A percentile compares a stretch with the other conserved stretches of the same genome.
Evolutionary conservation across 2,113 vertebrate species (phyloP).

Genomic region (Ahaetulla prasina): DNA sequence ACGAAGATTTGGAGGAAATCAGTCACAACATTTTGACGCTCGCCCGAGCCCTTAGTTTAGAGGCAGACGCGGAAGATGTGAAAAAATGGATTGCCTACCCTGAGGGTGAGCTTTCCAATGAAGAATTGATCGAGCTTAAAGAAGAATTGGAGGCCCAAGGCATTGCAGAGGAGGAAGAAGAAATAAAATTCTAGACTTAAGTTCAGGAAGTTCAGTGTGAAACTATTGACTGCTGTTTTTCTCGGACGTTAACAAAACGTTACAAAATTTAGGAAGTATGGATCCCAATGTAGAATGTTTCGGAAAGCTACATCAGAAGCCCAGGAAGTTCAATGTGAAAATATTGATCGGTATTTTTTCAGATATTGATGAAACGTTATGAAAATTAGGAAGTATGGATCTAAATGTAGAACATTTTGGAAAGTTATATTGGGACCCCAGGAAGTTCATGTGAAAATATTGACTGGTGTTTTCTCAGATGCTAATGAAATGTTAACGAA

Average conservation of each 20-base stretch:
- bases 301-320: not conserved
- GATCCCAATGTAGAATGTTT: not conserved
- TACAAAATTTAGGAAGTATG: no score
- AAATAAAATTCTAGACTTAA: not conserved
- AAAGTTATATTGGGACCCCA: no score
- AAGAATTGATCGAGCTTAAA: not conserved
- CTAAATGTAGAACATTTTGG: not conserved
- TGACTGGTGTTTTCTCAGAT: no score
- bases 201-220: not conserved
- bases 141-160: not conserved
- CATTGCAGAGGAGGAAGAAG: not conserved
- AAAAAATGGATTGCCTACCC: not conserved
- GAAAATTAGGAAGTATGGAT: no score
- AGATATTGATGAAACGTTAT: no score
- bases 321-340: not conserved
- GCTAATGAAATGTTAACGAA: not conserved
- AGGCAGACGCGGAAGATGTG: not conserved
- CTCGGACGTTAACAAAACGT: no score
- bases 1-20: not conserved
- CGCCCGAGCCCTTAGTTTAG: not conserved
- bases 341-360: no score
- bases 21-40: not conserved
- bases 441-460: no score
- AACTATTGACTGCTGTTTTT: no score
- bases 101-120: not conserved